These are phyloP conservation scores for Zaprionus gabonicus DNA, from an alignment of 1,140 invertebrate species.

Conservation along the genomic window DNA sequence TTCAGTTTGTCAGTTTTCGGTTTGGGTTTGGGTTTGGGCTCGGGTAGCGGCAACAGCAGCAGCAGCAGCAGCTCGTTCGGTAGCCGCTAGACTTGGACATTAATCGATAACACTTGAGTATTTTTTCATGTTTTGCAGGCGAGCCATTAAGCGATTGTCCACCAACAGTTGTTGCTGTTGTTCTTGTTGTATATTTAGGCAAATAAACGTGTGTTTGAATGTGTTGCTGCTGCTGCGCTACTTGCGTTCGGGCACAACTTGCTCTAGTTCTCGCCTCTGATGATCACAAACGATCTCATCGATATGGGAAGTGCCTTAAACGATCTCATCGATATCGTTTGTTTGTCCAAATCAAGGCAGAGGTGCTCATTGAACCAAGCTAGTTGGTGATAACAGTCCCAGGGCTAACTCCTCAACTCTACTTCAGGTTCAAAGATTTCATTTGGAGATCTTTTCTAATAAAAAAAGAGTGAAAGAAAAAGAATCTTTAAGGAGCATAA, in stretches of 20 bases:
- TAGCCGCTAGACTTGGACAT: slow-evolving; percentile 84
- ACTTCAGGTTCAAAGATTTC: no score
- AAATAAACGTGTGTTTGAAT: slow-evolving; percentile 45
- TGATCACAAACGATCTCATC: not conserved
- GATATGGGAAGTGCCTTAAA: no score
- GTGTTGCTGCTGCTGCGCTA: slow-evolving; percentile 21
- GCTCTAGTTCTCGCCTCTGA: slow-evolving; percentile 19
- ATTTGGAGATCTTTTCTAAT: no score
- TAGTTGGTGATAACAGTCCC: no score
- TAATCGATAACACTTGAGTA: slow-evolving; percentile 85
- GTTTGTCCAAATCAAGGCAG: no score
- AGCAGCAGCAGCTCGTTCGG: slow-evolving; percentile 70
- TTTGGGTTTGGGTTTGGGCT: slow-evolving; percentile 27
- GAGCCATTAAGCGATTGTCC: slow-evolving; percentile 84
- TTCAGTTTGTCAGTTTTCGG: not conserved
- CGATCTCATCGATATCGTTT: no score
- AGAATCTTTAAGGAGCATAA: no score
- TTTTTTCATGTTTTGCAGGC: slow-evolving; percentile 84
- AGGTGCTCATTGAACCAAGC: no score
- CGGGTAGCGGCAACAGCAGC: slow-evolving; percentile 32
- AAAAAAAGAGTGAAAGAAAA: no score
- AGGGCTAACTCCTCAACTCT: no score
- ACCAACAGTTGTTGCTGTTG: slow-evolving; percentile 52
- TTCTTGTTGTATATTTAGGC: slow-evolving; percentile 49
- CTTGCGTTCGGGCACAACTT: not conserved